Conservation (phyloP, 2,113 vertebrate genomes). For the Thalassoma bifasciatum region DNA sequence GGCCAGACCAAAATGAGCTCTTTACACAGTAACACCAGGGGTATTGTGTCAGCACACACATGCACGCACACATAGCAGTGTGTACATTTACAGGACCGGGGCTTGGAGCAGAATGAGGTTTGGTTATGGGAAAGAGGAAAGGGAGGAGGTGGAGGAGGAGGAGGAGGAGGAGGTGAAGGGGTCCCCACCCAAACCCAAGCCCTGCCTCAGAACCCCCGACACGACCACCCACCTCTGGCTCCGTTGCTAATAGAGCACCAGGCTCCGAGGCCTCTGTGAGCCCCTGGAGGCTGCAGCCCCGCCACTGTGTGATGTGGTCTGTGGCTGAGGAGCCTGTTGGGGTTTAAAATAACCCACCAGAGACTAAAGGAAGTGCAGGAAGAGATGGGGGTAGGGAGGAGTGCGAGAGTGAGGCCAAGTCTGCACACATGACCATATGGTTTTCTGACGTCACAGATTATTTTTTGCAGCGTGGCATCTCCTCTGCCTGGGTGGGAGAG, state of each 20-base stretch:
- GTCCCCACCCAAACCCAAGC: conserved; percentile 73
- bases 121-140: conserved; percentile 61
- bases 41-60: conserved; percentile 74
- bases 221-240: conserved; percentile 82
- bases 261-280: conserved; percentile 66
- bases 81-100: conserved; percentile 62
- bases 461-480: conserved; percentile 64
- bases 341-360: conserved; percentile 81
- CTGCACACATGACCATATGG: conserved; percentile 73
- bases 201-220: conserved; percentile 46
- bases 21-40: conserved; percentile 75
- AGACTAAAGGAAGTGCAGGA: conserved; percentile 72
- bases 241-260: conserved; percentile 70
- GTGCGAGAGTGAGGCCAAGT: conserved; percentile 55
- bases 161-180: conserved; percentile 25
- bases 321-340: conserved; percentile 69
- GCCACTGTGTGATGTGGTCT: conserved; percentile 79
- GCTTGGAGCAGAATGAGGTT: conserved; percentile 60
- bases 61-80: conserved; percentile 54
- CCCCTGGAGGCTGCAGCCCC: conserved; percentile 67
- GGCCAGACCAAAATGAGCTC: conserved; percentile 78
- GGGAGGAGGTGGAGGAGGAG: conserved; percentile 12
- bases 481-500: conserved; percentile 30
- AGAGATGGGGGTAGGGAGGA: conserved; percentile 51
- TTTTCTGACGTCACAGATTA: conserved; percentile 69